Base-by-base conservation (phyloP, 2,113 vertebrate species). In the Rhipidura dahli region DNA sequence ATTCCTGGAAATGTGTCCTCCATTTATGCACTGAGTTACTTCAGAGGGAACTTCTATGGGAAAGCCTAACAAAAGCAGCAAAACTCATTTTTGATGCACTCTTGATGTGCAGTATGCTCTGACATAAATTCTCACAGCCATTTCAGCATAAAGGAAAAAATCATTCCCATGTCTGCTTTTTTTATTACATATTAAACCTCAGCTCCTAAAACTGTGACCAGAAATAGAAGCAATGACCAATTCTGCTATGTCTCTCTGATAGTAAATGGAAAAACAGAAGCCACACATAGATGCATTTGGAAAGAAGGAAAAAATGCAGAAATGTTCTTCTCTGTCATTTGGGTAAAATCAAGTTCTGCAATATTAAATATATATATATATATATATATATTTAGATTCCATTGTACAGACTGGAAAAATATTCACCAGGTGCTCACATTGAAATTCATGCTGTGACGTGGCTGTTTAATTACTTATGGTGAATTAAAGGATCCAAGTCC, bases 51-150 rank as follows among this genome's bases (percentile, higher is more conserved):
- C 79, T 47, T 44, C 72, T 75, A 9, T 93, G 40, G 59, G 87
- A 97, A 96, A 96, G 63, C 70, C 86, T 95, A 92, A 94, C 23
- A 4, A 90, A 97, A 95, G 83, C 44, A 96, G 49, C 76, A 97
- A 96, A 96, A 94, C 27, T 89, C 57, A 80, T 83, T 96, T 96
- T 90, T 87, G 93, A 94, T 93, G 40, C 15, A 35, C 56, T 80
- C 42, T 57, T 53, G 92, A 69, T 84, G 85, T 78, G 64, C 72
- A 78, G 81, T 90, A 91, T 79, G 49, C 71, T 97, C 60, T 93
- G 61, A 87, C 50, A 60, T 19, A 87, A 71, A 59, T 56, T 87
- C 70, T 83, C 59, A 90, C 39, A 80, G 64, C 60, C 66, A 56
- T 68, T 87, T 66, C 64, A 59, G 17, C 37, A 64, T 40, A 77